Evolutionary conservation across 2,888 invertebrate species (phyloP), one percentile per base, ranked within the genome.

Genomic region (Eilema griseolum): DNA sequence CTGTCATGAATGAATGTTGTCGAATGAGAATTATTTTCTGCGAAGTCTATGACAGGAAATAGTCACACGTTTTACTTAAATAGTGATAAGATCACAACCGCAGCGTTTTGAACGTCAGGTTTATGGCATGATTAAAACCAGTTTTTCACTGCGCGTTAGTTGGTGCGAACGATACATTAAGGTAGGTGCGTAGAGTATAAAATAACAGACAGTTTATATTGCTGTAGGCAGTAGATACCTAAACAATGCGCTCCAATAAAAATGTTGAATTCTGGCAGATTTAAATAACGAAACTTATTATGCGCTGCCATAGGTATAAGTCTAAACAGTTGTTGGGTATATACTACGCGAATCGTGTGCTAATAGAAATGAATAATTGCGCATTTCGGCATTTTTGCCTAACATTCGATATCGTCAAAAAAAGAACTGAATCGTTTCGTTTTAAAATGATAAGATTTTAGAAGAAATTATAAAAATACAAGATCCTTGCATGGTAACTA

Each of bases 91-190:
- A 65, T 72, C 46, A 52, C 33, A 56, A 52, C 33, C 16, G 37
- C 23, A 69, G 75, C 79, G 79, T 77, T 82, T 73, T 66, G 0
- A 28, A 71, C 78, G 81, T 66, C 23, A 12, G 3, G 26, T 37
- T 28, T 75, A 59, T 16, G 61, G 16, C 20, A 56, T 23, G 20
- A 31, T 61, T 46, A 72, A 71, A 76, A 61, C 76, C 59, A 64
- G 76, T 78, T 80, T 76, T 72, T 59, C 68, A 74, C 67, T 80
- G 79, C 69, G 76, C 67, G 74, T 83, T 71, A 70, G 82, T 84
- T 85, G 85, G 84, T 84, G 86, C 82, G 85, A 85, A 85, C 52
- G 52, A 52, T 52, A 52, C 52, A 41, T 46, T 76, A 31, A 41
- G 63, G 56, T 75, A 79, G 70, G 78, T 78, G 57, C 28, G 61